Base-by-base conservation (phyloP, 2,113 vertebrate genomes). In the Notothenia coriiceps region DNA sequence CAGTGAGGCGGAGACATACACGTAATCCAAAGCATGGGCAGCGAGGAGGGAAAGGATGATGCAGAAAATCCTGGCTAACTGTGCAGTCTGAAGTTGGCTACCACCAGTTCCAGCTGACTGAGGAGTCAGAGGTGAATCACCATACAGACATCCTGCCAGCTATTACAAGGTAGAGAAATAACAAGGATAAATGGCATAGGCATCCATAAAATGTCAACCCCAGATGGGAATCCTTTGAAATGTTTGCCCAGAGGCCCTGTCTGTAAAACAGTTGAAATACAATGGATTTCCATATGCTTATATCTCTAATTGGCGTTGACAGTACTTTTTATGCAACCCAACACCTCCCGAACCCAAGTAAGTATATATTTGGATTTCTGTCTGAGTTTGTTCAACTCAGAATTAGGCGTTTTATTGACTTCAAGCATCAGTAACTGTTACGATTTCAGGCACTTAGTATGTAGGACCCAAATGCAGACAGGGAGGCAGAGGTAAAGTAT, bases 11-110 rank as follows among this genome's bases (percentile, higher is more conserved):
- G 70, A 77, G 83, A 88, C 87, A 87, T 62, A 79, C 77, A 35
- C 88, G 85, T 82, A 71, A 86, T 80, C 73, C 72, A 79, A 67
- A 55, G 29, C 7, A 71, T 72, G 76, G 68, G 43, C 44, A 35
- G 59, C 3, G 1, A 40, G 44, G 11, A 22, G 64, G 82, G 81
- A 87, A 85, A 86, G 69, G 70, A 84, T 92, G 91, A 93, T 81
- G 87, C 77, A 88, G 80, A 90, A 91, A 88, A 83, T 79, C 88
- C 89, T 89, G 88, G 90, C 87, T 71, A 60, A 74, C 11, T 59
- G 49, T 35, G 46, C 50, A 55, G 70, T 52, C 61, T 80, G 84
- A 9, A 70, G 44, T 62, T 87, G 85, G 86, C 83, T 77, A 74
- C 69, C 11, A 40, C 35, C 10, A n/a, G 66, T 49, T 60, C 66